Conservation (phyloP, 2,797 vertebrate species). For the Lithobates sylvaticus region DNA sequence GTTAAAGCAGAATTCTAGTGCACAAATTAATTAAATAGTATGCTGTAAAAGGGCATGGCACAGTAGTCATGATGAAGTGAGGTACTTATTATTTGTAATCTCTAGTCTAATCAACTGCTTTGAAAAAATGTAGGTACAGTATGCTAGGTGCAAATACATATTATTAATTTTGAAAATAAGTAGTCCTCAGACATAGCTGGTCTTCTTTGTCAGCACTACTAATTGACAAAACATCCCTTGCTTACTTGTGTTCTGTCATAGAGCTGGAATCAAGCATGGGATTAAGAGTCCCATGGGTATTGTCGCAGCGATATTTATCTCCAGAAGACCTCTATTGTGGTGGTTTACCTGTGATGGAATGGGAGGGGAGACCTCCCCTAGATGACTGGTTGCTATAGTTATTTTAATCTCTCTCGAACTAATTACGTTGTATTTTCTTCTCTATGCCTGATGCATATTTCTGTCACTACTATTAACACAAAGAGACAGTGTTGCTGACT, state of each 20-base stretch:
- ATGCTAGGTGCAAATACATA: slow-evolving; percentile 4
- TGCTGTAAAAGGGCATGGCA: slow-evolving; percentile 6
- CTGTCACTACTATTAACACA: background rate
- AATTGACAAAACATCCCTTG: slow-evolving; percentile 31
- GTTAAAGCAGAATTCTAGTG: slow-evolving; percentile 25
- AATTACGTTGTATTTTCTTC: background rate
- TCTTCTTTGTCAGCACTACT: slow-evolving; percentile 29
- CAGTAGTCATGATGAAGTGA: slow-evolving; percentile 33
- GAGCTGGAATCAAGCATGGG: slow-evolving; percentile 45
- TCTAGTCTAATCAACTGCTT: background rate
- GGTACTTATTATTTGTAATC: slow-evolving; percentile 20
- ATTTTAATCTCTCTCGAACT: background rate
- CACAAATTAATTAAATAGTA: slow-evolving; percentile 44
- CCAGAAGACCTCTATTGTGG: slow-evolving; percentile 9
- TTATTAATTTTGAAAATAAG: slow-evolving; percentile 7
- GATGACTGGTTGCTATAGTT: background rate
- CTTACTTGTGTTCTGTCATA: slow-evolving; percentile 36
- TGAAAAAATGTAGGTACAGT: slow-evolving; percentile 21
- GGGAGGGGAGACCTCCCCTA: background rate
- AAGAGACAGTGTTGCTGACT: background rate
- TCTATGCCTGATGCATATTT: background rate
- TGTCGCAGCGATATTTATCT: slow-evolving; percentile 2
- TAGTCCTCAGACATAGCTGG: slow-evolving; percentile 4
- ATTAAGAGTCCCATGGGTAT: slow-evolving; percentile 25
- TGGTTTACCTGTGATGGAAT: slow-evolving; percentile 16